Base-by-base conservation (phyloP, 2,113 vertebrate species). In the Cephalopterus ornatus region DNA sequence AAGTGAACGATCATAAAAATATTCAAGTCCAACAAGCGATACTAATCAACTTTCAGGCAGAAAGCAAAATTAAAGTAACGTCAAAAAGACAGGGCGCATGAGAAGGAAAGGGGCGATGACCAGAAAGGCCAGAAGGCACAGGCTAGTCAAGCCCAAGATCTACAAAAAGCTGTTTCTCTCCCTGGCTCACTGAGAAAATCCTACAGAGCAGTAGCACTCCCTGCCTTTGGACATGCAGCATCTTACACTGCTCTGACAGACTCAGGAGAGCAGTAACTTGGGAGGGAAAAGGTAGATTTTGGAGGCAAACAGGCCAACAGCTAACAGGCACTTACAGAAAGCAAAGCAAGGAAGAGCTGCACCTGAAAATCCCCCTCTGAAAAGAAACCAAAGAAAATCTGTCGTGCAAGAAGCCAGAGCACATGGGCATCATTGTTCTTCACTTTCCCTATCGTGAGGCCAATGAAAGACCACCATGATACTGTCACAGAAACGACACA, bases 401-500 rank as follows among this genome's bases (percentile, higher is more conserved):
- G 20, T 33, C 9, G 83, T 74, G 26, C 28, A n/a, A 20, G 4
- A 74, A 61, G 18, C 13, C 33, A 73, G 44, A 87, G 46, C 27
- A 55, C 3, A 1, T 8, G 9, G 30, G 27, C 39, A 28, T 22
- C 1, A 0, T 1, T n/a, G 19, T 14, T 59, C 50, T 80, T 28
- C 23, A 20, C 63, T 6, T 24, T 30, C n/a, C 15, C 16, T 32
- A 62, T 1, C 68, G 18, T 20, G 27, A 19, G 68, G 9, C 18
- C 8, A 46, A 27, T 32, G 37, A 37, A n/a, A 75, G 23, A 30
- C 35, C 28, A 52, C 32, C 5, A 1, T 8, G 55, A 4, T 41
- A 32, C 26, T 62, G 30, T 26, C 2, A 10, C 7, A 41, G 16
- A 42, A 79, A 4, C 5, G 0, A 76, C 27, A 62, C 4, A n/a